These are phyloP conservation scores for Phenacoccus solenopsis DNA, from an alignment of 1,140 invertebrate genomes.

Conservation along the genomic window DNA sequence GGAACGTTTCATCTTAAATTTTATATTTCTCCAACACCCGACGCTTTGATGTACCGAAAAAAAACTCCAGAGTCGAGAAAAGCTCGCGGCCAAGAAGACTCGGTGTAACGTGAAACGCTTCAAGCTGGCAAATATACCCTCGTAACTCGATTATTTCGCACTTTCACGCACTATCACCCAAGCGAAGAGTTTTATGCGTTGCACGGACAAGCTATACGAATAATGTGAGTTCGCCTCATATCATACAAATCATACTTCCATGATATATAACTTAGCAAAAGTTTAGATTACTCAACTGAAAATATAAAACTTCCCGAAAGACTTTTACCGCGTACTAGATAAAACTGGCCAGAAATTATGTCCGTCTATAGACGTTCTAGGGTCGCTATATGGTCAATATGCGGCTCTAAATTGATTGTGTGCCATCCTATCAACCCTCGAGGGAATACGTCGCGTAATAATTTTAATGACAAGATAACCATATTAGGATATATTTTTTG, in stretches of 20 bases:
- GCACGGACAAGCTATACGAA: not conserved
- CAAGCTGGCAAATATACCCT: slow-evolving; percentile 1
- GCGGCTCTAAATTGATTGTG: no score
- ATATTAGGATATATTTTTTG: no score
- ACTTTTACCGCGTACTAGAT: not conserved
- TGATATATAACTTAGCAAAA: not conserved
- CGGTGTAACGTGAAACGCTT: not conserved
- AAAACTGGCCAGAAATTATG: not conserved
- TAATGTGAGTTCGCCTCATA: not conserved
- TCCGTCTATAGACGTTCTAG: no score
- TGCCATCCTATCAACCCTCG: no score
- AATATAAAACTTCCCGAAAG: not conserved
- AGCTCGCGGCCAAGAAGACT: not conserved
- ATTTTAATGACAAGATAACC: no score
- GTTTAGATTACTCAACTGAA: not conserved
- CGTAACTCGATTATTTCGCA: not conserved
- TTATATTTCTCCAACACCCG: not conserved
- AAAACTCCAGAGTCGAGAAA: not conserved
- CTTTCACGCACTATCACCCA: not conserved
- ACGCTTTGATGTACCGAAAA: not conserved
- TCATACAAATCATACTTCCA: slow-evolving; percentile 1
- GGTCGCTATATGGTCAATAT: no score
- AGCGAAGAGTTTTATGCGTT: not conserved
- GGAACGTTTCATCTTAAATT: no score
- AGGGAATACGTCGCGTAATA: no score